Evolutionary conservation across 1,140 invertebrate species (phyloP), one percentile per base, ranked within the genome.

Genomic region (Drosophila parvula): DNA sequence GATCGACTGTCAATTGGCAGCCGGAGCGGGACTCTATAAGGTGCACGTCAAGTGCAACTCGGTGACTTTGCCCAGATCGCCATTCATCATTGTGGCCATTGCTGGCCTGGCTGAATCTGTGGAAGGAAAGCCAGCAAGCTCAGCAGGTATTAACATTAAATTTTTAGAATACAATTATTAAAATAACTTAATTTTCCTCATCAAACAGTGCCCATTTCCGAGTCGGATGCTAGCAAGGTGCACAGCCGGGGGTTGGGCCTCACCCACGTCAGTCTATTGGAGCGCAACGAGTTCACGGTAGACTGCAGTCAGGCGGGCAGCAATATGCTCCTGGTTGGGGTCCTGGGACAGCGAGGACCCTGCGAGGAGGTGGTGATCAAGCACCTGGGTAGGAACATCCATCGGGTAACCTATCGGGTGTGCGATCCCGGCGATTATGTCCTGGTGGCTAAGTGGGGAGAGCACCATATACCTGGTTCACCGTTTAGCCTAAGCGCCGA

Each of bases 311-410:
- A 95, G 79, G 97, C 97, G 28, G 97, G 97, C 36, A 95, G 95
- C 69, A 98, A 98, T 86, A 96, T 98, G 81, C 92, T 98, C 38
- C 97, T 96, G 92, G 96, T 98, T 36, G 97, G 97, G 22, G 94
- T 98, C 38, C 94, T 96, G 78, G 97, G 97, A 40, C 97, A 97
- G 0, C 96, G 97, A 91, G 96, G 96, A 55, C 96, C 96, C 1
- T 97, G 96, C 91, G 97, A 98, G 59, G 97, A 98, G 92, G 95
- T 98, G 12, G 95, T 94, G 70, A 95, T 98, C 55, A 97, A 97
- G 90, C 97, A 98, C 91, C 92, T 95, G 71, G 97, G 97, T 7
- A 94, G 95, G 22, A 96, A 97, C 81, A 94, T 96, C 68, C 98
- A 97, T 92, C 94, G 95, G 78, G 95, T 96, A 8, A 95, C 94